These are phyloP conservation scores for Grammomys dolichurus DNA, from an alignment of 2,113 vertebrate genomes.

Conservation along the genomic window DNA sequence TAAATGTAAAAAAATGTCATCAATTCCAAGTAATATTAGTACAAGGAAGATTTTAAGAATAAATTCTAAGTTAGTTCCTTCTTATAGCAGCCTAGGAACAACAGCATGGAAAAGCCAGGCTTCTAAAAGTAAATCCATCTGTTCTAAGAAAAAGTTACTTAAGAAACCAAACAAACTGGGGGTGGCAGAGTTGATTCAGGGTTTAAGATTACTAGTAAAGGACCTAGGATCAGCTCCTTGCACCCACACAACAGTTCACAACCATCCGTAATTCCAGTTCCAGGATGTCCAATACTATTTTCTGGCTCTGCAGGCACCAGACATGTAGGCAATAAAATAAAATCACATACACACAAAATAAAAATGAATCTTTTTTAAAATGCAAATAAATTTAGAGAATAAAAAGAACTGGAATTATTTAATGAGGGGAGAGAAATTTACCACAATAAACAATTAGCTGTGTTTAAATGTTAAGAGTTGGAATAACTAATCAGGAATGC, in stretches of 20 bases:
- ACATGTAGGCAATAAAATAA: not conserved
- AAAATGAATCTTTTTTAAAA: not conserved
- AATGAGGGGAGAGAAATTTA: not conserved
- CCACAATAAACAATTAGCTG: not conserved
- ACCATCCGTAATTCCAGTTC: not conserved
- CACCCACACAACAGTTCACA: not conserved
- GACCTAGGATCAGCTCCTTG: not conserved
- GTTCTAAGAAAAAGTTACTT: not conserved
- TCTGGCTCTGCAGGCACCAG: not conserved
- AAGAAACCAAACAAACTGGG: not conserved
- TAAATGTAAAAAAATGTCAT: slow-evolving; percentile 31
- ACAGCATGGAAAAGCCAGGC: not conserved
- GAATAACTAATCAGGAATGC: not conserved
- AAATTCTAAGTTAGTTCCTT: slow-evolving; percentile 31
- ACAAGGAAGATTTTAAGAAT: slow-evolving; percentile 28
- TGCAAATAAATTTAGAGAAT: not conserved
- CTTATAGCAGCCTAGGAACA: slow-evolving; percentile 16
- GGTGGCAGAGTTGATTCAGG: no score
- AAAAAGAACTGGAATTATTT: not conserved
- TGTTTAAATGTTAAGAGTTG: not conserved
- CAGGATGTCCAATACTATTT: not conserved
- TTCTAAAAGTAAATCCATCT: not conserved
- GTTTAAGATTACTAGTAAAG: not conserved
- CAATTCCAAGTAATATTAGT: not conserved
- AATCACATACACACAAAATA: not conserved